Conservation (phyloP, 2,113 vertebrate genomes). For the Recurvirostra avosetta region DNA sequence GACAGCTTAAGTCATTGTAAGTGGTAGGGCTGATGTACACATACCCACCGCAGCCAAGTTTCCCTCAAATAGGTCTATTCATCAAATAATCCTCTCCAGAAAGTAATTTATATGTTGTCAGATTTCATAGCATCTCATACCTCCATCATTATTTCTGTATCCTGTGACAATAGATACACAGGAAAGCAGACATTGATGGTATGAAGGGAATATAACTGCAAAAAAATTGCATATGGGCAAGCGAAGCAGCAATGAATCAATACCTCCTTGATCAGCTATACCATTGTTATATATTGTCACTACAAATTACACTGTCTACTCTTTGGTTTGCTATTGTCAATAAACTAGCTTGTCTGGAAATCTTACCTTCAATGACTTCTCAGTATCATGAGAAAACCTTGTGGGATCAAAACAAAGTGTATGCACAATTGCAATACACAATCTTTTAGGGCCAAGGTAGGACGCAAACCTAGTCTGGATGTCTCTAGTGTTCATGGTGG, state of each 20-base stretch:
- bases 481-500: neutral
- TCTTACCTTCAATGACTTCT: neutral
- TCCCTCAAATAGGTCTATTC: neutral
- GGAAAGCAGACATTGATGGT: neutral
- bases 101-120: neutral
- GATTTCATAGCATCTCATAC: neutral
- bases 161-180: neutral
- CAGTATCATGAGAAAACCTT: neutral
- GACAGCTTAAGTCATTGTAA: neutral
- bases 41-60: neutral
- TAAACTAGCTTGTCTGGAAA: neutral
- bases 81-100: neutral
- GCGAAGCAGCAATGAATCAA: neutral
- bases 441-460: neutral
- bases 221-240: neutral
- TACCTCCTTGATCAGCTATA: neutral
- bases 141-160: neutral
- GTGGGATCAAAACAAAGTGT: neutral
- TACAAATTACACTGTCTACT: neutral
- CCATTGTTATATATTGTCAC: neutral
- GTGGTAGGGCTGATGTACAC: neutral
- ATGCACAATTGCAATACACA: neutral
- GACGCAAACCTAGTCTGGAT: neutral
- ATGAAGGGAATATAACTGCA: neutral
- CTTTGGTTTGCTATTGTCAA: neutral